Percentiles rank a stretch among this genome's conserved stretches.
These are phyloP conservation scores for Macrochelys suwanniensis DNA, from an alignment of 2,797 vertebrate species.

Conservation along the genomic window DNA sequence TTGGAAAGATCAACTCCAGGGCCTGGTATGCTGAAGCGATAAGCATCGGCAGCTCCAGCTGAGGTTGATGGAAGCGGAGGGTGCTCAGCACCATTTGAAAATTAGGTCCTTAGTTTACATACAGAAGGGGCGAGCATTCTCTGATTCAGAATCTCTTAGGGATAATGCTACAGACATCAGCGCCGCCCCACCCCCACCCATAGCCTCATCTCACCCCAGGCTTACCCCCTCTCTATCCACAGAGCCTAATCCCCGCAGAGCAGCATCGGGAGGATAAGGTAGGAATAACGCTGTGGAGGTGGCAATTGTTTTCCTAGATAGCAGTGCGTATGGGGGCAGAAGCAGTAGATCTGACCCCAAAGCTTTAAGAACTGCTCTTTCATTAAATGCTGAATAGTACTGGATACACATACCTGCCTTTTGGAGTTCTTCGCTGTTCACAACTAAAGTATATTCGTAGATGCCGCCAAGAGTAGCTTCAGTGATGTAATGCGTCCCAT, in stretches of 20 bases:
- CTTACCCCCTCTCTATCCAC: neutral
- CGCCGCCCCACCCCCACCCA: neutral
- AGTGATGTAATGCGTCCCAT: slow-evolving; percentile 91
- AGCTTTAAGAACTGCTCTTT: neutral
- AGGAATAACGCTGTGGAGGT: neutral
- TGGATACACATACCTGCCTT: slow-evolving; percentile 77
- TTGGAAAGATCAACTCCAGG: slow-evolving; percentile 22
- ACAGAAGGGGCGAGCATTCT: neutral
- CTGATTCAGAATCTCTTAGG: neutral
- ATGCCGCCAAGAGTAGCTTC: slow-evolving; percentile 90
- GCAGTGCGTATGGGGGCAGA: neutral
- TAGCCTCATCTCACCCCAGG: neutral
- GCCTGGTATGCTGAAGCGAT: neutral
- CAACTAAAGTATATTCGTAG: slow-evolving; percentile 88
- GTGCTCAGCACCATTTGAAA: neutral
- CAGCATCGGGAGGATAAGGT: neutral
- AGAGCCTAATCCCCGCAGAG: neutral
- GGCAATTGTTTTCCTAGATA: neutral
- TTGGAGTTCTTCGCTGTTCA: slow-evolving; percentile 80
- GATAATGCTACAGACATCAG: neutral
- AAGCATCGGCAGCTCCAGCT: neutral
- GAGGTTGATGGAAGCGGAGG: neutral
- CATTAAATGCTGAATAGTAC: accelerated
- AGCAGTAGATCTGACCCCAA: accelerated
- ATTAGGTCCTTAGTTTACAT: neutral